phyloP scores from a whole-genome alignment of 2,113 vertebrate genomes.

The Poeciliopsis occidentalis region DNA sequence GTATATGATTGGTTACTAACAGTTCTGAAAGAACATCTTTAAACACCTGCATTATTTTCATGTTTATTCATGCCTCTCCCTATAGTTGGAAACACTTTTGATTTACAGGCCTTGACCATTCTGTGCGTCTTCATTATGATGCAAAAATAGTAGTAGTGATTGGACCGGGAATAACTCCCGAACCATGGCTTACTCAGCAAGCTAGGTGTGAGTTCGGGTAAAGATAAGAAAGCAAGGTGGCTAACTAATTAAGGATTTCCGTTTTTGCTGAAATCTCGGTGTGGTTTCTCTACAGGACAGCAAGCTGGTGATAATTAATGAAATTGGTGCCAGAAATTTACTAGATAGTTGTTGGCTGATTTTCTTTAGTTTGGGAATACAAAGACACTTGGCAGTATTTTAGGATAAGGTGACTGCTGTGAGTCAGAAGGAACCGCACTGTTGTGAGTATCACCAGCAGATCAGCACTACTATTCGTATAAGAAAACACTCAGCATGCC shows the following conservation, averaged over 20 bases:
- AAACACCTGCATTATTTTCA: not conserved
- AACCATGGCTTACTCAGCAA: constrained; percentile 43
- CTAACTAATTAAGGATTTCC: constrained; percentile 66
- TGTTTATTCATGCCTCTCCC: constrained; percentile 4
- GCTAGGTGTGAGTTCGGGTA: constrained; percentile 58
- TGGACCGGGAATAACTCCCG: constrained; percentile 42
- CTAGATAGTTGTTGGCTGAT: constrained; percentile 34
- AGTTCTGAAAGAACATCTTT: not conserved
- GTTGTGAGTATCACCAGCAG: constrained; percentile 25
- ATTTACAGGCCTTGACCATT: constrained; percentile 28
- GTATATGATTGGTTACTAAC: not conserved
- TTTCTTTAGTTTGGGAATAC: constrained; percentile 44
- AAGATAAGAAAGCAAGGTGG: constrained; percentile 37
- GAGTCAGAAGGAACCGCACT: constrained; percentile 38
- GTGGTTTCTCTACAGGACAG: constrained; percentile 53
- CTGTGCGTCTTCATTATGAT: constrained; percentile 38
- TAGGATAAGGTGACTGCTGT: constrained; percentile 25
- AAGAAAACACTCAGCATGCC: constrained; percentile 42
- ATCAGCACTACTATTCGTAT: constrained; percentile 19
- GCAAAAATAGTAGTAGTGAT: constrained; percentile 39
- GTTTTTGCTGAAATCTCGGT: constrained; percentile 61
- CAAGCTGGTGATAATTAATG: constrained; percentile 66
- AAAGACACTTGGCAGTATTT: constrained; percentile 38
- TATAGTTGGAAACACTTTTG: not conserved
- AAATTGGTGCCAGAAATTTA: constrained; percentile 57